A percentile compares a stretch with the other conserved stretches of the same genome.
Conservation (phyloP, 2,797 vertebrate species). For the Peromyscus attwateri region DNA sequence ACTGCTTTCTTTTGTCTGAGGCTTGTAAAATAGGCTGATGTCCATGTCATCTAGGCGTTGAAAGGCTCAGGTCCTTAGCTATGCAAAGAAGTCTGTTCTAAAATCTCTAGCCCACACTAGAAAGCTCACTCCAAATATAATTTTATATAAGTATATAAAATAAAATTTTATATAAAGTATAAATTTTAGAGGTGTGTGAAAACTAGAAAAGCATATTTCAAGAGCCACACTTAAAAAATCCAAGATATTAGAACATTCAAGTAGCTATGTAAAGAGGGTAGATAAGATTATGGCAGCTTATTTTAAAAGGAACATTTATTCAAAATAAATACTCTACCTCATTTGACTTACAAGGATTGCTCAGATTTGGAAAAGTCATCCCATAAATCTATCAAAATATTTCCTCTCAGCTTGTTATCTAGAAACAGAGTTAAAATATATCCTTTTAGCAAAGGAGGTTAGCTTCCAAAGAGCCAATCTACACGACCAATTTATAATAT, state of each 20-base stretch:
- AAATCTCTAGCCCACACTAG: background rate
- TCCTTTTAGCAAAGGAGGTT: background rate
- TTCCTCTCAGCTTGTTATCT: conserved; percentile 15
- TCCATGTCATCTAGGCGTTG: background rate
- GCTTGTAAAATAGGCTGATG: background rate
- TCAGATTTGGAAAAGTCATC: conserved; percentile 43
- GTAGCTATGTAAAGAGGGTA: background rate
- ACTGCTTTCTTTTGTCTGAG: conserved; percentile 6
- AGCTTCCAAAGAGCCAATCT: background rate
- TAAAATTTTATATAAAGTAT: background rate
- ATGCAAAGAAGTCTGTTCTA: background rate
- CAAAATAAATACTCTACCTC: conserved; percentile 3
- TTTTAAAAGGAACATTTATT: conserved; percentile 22
- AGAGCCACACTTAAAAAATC: background rate
- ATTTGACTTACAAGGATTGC: conserved; percentile 20
- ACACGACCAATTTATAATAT: conserved; percentile 40
- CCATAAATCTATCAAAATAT: conserved; percentile 35
- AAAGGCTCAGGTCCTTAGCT: background rate
- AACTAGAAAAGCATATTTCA: conserved; percentile 17
- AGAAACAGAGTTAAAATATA: conserved; percentile 41
- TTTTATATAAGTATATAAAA: too few species aligned
- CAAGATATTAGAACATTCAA: conserved; percentile 41
- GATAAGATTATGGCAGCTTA: background rate
- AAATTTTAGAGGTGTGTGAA: conserved; percentile 41
- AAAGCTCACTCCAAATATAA: conserved; percentile 48